A percentile compares a stretch with the other conserved stretches of the same genome.
Conservation (phyloP, 2,888 invertebrate genomes). For the Euclidia mi region DNA sequence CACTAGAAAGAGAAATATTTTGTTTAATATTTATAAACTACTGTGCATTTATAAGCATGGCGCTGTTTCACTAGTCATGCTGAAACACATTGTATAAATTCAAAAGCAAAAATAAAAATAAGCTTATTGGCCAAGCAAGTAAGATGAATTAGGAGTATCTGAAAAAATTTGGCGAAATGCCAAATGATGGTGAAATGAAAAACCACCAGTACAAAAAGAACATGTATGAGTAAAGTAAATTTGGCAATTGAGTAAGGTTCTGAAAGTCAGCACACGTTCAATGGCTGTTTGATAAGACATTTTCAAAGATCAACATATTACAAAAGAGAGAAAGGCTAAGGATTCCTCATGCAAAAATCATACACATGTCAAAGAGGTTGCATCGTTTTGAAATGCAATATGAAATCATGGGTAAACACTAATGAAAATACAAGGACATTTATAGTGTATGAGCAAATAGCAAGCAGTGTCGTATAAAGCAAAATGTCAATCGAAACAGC, state of each 20-base stretch:
- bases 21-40: too few species aligned
- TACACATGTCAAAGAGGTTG: too few species aligned
- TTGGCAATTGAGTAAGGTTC: conserved; percentile 15
- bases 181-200: conserved; percentile 53
- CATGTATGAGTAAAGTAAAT: conserved; percentile 33
- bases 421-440: too few species aligned
- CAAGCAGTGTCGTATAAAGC: too few species aligned
- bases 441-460: too few species aligned
- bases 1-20: not conserved
- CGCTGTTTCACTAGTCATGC: too few species aligned
- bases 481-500: not conserved
- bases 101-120: conserved; percentile 18
- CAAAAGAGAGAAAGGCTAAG: too few species aligned
- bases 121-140: conserved; percentile 27
- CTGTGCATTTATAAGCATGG: too few species aligned
- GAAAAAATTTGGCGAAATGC: conserved; percentile 43
- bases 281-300: conserved; percentile 10
- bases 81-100: not conserved
- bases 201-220: conserved; percentile 36
- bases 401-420: too few species aligned
- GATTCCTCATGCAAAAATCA: too few species aligned
- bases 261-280: conserved; percentile 9
- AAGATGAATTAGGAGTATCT: conserved; percentile 47
- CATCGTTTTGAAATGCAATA: too few species aligned
- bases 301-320: too few species aligned